Evolutionary conservation across 2,888 invertebrate genomes (phyloP).

Genomic region (Protophormia terraenovae): DNA sequence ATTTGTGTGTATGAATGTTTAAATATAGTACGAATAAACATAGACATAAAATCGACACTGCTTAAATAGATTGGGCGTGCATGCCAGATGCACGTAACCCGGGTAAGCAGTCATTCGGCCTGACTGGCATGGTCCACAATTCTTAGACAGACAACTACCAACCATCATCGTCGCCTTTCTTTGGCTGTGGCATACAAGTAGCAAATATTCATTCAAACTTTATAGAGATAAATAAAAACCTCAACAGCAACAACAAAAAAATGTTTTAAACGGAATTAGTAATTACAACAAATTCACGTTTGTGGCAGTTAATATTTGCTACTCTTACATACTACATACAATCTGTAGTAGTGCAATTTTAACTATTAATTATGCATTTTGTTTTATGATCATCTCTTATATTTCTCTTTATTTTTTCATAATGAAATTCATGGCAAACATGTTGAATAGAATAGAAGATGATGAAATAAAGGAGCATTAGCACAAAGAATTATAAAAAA

Average conservation of each 20-base stretch:
- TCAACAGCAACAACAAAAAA: slow-evolving; percentile 1
- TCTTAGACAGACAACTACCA: background rate
- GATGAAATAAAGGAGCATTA: slow-evolving; percentile 8
- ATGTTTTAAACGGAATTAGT: slow-evolving; percentile 52
- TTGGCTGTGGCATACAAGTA: slow-evolving; percentile 18
- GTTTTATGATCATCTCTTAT: slow-evolving; percentile 49
- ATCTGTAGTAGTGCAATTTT: slow-evolving; percentile 40
- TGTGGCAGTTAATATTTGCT: slow-evolving; percentile 47
- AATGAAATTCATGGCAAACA: slow-evolving; percentile 13
- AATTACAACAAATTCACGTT: slow-evolving; percentile 64
- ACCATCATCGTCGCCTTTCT: background rate
- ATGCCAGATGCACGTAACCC: slow-evolving; percentile 21
- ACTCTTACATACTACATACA: background rate
- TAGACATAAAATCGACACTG: slow-evolving; percentile 63
- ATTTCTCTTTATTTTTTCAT: background rate
- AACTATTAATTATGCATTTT: slow-evolving; percentile 68
- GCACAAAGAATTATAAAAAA: slow-evolving; percentile 15
- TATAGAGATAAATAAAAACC: background rate
- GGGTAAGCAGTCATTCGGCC: background rate
- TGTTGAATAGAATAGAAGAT: slow-evolving; percentile 2
- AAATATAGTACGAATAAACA: slow-evolving; percentile 2
- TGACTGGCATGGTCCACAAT: background rate
- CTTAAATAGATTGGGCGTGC: slow-evolving; percentile 58
- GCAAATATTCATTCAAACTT: slow-evolving; percentile 23
- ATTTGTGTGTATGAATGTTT: background rate